Percentiles rank a stretch among this genome's conserved stretches.
Conservation (phyloP, 2,113 vertebrate genomes). For the Catharus fuscescens region DNA sequence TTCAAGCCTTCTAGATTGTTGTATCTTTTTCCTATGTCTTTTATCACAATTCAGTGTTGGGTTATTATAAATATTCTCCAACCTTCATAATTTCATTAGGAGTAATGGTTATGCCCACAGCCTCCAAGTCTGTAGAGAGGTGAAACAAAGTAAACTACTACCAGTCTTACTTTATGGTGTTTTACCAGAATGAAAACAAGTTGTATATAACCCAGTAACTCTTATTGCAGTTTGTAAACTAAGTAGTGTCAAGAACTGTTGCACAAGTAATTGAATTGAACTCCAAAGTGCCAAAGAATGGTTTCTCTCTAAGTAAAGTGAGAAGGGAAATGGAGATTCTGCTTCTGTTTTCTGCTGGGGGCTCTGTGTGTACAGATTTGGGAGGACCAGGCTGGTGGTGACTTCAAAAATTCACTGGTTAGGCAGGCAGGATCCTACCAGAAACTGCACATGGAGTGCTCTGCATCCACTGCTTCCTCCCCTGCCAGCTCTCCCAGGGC, state of each 20-base stretch:
- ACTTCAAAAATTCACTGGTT: neutral
- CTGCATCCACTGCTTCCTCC: neutral
- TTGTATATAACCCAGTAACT: neutral
- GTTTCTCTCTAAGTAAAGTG: neutral
- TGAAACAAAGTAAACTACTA: neutral
- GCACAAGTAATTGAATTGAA: neutral
- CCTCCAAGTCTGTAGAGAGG: neutral
- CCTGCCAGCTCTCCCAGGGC: neutral
- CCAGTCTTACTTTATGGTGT: neutral
- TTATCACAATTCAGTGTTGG: neutral
- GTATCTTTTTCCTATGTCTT: neutral
- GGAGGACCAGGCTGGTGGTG: neutral
- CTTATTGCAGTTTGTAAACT: neutral
- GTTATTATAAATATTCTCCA: neutral
- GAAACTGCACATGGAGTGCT: fast-evolving
- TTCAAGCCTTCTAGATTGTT: neutral
- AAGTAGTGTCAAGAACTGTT: neutral
- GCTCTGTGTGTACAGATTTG: neutral
- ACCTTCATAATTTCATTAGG: neutral
- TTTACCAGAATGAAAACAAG: neutral
- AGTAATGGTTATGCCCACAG: neutral
- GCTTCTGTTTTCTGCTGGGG: neutral
- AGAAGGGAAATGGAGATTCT: neutral
- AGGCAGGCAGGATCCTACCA: neutral
- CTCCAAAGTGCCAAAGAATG: neutral